Conservation (phyloP, 1,140 invertebrate species). For the Gryllus bimaculatus region DNA sequence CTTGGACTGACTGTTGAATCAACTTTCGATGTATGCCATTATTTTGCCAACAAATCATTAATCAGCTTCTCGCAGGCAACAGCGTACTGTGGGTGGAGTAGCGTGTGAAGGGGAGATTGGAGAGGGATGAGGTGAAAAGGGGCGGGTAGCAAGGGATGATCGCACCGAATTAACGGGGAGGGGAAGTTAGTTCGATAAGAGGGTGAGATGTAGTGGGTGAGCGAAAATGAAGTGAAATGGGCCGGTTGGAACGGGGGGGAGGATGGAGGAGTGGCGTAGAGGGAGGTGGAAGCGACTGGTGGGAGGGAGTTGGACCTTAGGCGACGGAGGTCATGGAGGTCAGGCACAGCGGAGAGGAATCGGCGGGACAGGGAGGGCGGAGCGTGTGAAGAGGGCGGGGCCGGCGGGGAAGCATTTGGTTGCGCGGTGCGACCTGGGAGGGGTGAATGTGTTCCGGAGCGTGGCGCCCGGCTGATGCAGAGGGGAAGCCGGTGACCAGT, state of each 20-base stretch:
- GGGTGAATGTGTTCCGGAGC: not conserved
- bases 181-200: not conserved
- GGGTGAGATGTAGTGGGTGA: too few relatives aligned
- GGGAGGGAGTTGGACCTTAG: not conserved
- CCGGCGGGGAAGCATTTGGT: not conserved
- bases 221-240: not conserved
- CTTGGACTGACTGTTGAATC: not conserved
- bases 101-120: not conserved
- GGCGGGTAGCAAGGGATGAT: not conserved
- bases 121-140: not conserved
- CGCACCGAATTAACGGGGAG: not conserved
- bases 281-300: not conserved
- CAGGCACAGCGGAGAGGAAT: too few relatives aligned
- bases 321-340: too few relatives aligned
- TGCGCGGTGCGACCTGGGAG: not conserved
- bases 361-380: not conserved
- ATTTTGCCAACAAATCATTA: slow-evolving; percentile 5
- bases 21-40: not conserved
- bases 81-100: not conserved
- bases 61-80: not conserved
- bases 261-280: not conserved
- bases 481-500: not conserved
- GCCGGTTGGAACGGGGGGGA: not conserved
- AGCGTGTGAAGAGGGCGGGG: not conserved
- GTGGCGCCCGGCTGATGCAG: not conserved